Evolutionary conservation across 2,888 invertebrate genomes (phyloP).

Genomic region (Venusia cambrica): DNA sequence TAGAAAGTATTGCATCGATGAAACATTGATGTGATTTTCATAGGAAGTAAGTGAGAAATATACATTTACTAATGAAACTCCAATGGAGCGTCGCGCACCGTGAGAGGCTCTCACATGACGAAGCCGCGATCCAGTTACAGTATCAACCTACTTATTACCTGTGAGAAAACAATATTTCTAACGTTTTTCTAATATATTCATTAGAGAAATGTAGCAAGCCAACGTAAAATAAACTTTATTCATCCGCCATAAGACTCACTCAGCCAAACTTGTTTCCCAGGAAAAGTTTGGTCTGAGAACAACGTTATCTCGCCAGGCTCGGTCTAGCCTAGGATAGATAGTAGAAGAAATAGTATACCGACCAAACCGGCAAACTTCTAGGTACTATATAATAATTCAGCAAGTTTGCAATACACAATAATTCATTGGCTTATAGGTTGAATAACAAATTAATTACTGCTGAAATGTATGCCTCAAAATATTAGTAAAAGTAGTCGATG

Average conservation of each 20-base stretch:
- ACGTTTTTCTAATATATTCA: slow-evolving; percentile 18
- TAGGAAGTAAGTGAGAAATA: slow-evolving; percentile 22
- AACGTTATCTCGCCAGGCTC: background rate
- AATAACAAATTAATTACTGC: no score
- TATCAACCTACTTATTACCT: slow-evolving; percentile 34
- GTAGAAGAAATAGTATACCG: no score
- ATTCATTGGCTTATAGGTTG: no score
- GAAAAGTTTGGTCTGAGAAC: background rate
- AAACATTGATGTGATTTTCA: slow-evolving; percentile 23
- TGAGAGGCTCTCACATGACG: slow-evolving; percentile 64
- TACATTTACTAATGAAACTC: slow-evolving; percentile 45
- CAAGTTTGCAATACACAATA: no score
- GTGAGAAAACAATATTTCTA: slow-evolving; percentile 53
- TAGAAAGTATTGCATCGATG: slow-evolving; percentile 14
- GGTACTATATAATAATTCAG: no score
- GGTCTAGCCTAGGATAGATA: slow-evolving; percentile 8
- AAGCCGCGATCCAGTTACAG: slow-evolving; percentile 65
- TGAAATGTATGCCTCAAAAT: no score
- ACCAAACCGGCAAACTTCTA: no score
- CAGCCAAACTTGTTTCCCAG: background rate
- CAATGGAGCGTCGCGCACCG: slow-evolving; percentile 51
- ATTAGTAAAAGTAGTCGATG: no score
- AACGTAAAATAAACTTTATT: slow-evolving; percentile 6
- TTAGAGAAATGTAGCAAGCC: slow-evolving; percentile 11
- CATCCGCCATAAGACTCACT: background rate